Conservation (phyloP, 2,888 invertebrate species). For the Arctia plantaginis region DNA sequence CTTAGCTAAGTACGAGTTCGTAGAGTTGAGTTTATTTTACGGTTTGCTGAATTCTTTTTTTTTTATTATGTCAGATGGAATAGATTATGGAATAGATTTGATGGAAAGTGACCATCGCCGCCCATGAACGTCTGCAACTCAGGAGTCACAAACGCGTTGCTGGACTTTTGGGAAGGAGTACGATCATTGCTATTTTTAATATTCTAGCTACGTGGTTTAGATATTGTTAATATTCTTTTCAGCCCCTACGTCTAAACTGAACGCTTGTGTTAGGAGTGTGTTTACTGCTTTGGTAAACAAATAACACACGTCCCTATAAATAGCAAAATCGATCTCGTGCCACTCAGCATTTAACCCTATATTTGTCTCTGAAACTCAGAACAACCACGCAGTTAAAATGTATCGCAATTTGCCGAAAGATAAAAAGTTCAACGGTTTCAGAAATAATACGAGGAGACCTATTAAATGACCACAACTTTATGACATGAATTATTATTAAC, state of each 20-base stretch:
- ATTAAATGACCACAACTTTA: conserved; percentile 27
- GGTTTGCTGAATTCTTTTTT: not conserved
- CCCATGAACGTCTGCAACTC: too few relatives aligned
- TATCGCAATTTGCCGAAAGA: not conserved
- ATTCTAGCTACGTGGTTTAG: not conserved
- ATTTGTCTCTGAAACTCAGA: not conserved
- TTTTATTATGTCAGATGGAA: too few relatives aligned
- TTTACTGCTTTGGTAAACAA: not conserved
- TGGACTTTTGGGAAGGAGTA: too few relatives aligned
- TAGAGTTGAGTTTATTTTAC: not conserved
- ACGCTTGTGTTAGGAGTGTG: not conserved
- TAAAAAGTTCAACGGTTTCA: not conserved
- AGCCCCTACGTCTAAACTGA: not conserved
- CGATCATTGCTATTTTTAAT: too few relatives aligned
- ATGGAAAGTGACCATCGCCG: too few relatives aligned
- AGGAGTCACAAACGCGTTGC: too few relatives aligned
- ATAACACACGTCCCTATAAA: not conserved
- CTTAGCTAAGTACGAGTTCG: too few relatives aligned
- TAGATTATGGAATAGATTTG: too few relatives aligned
- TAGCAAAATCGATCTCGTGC: not conserved
- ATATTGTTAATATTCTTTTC: not conserved
- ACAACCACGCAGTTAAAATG: not conserved
- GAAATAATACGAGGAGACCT: not conserved
- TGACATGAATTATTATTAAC: conserved; percentile 25
- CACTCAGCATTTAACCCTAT: not conserved